Base-by-base conservation (phyloP, 2,888 invertebrate genomes). In the Hanleya hanleyi region DNA sequence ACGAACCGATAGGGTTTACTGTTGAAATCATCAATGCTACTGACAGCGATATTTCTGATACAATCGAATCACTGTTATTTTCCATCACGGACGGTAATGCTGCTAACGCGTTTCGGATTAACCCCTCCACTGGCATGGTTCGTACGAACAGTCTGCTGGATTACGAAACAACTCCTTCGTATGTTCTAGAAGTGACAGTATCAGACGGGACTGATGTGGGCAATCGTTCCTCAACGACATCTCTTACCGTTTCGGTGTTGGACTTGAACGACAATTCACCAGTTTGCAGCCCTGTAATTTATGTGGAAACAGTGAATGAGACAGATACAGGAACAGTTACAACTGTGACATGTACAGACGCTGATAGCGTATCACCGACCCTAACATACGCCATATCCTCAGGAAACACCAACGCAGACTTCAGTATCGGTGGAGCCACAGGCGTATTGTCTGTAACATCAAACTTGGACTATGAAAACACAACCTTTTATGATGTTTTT, bases 81-180 rank as follows among this genome's bases (percentile, higher is more conserved):
- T 51, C 69, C 49, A 84, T 85, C 51, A 77, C 77, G 35, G 73
- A 32, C 61, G 86, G 85, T 5, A 82, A 84, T 69, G 64, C 41
- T 0, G 81, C 73, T 15, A 62, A 70, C 37, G 77, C 76, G 51
- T 85, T 86, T 69, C 70, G 33, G 15, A 78, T 86, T 18, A 80
- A 83, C 29, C 36, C 82, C 1, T 67, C 75, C n/a, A 76, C 80
- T 37, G 85, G 86, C 4, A 76, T 74, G 1, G 70, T 85, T 32
- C 75, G 77, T n/a, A 69, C 81, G 7, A 74, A 74, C 22, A 69
- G 67, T 6, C 9, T 73, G 0, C 74, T 86, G 18, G 84, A 86
- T 68, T 64, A 80, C 38, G 85, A 85, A 70, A 70, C 62, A 3
- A 69, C 65, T 12, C 33, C 76, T 1, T 72, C 75, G 3, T 84